Percentiles rank a stretch among this genome's conserved stretches.
phyloP scores from a whole-genome alignment of 1,140 invertebrate genomes.

The Diplogasteroides magnus region DNA sequence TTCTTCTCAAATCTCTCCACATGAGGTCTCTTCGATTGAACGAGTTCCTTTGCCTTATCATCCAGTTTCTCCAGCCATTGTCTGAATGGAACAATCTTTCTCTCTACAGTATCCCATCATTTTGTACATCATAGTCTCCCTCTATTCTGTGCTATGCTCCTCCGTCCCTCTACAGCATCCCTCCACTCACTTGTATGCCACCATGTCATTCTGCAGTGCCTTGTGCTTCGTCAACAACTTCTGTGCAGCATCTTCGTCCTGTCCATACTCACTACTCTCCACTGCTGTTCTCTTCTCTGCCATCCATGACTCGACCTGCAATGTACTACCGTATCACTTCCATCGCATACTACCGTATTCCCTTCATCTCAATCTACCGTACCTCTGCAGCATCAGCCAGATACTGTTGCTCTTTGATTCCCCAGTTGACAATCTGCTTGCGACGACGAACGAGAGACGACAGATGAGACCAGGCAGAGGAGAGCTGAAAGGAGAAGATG shows the following conservation, averaged over 20 bases:
- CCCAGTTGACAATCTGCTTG: conserved; percentile 35
- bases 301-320: conserved; percentile 77
- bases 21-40: conserved; percentile 20
- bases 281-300: conserved; percentile 71
- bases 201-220: conserved; percentile 59
- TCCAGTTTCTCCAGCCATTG: conserved; percentile 30
- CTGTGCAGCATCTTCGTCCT: conserved; percentile 79
- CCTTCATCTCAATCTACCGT: no score
- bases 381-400: conserved; percentile 71
- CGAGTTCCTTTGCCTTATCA: conserved; percentile 31
- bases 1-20: conserved; percentile 16
- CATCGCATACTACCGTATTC: no score
- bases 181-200: conserved; percentile 26
- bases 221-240: conserved; percentile 87
- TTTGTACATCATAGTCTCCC: background rate
- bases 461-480: conserved; percentile 35
- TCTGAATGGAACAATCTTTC: conserved; percentile 13
- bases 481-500: conserved; percentile 21
- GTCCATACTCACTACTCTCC: conserved; percentile 72
- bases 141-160: no score
- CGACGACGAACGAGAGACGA: conserved; percentile 30
- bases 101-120: background rate
- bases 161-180: background rate
- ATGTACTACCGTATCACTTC: background rate
- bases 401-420: conserved; percentile 48